Evolutionary conservation across 2,113 vertebrate genomes (phyloP), one percentile per base, ranked within the genome.

Genomic region (Vulpes lagopus): DNA sequence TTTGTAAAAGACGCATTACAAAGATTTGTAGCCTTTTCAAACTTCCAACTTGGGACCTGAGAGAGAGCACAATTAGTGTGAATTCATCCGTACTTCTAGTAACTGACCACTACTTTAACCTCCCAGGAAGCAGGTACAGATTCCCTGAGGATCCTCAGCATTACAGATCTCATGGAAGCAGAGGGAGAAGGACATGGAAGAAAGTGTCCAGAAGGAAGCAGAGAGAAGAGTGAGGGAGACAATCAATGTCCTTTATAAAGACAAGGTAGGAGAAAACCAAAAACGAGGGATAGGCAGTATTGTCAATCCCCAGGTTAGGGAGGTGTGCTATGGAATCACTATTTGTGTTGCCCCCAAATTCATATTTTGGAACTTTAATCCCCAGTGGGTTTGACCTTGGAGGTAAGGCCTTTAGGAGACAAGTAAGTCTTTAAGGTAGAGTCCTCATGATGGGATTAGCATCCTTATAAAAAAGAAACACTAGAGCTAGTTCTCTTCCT

Each of bases 181-280:
- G 49, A 90, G 49, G 22, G 15, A 20, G 59, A 16, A 81, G 22
- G n/a, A 82, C 86, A 80, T 38, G 19, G 51, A 73, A 4, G 15
- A 14, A 84, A 92, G 38, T 11, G 59, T 76, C 49, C 10, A 83
- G 16, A 87, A 78, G 67, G 49, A 64, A 93, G 57, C 23, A 38
- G 22, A 79, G 49, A 74, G 9, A 78, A 27, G 35, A 62, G 8
- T 53, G 16, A 86, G 83, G 11, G 53, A 53, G 22, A 80, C 59
- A 78, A 91, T 69, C 35, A 43, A 43, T 49, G 10, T 84, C 55
- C 23, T 78, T 65, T 71, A 81, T 69, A 96, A 96, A 96, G 35
- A 85, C 11, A 67, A 89, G 22, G 49, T 51, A 92, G 3, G 59
- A 62, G 65, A 93, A 73, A 3, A 71, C 32, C 35, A 35, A 55